Percentiles rank a stretch among this genome's conserved stretches.
Evolutionary conservation across 2,888 invertebrate genomes (phyloP).

Genomic region (Diaprepes abbreviatus): DNA sequence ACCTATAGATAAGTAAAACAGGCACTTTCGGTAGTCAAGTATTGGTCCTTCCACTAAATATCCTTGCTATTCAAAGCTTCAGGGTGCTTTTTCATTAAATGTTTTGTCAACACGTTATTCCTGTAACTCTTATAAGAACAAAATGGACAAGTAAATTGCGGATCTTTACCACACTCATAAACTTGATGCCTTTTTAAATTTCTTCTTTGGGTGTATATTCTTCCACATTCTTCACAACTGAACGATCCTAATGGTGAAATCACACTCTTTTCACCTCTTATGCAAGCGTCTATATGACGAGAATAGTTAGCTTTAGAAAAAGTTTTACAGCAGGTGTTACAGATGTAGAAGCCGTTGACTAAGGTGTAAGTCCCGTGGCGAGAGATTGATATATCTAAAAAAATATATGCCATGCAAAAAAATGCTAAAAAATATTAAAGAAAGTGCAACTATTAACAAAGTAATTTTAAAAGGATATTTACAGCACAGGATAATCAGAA

Average conservation of each 20-base stretch:
- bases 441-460: no score
- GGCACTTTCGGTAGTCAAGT: no score
- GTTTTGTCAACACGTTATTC: slow-evolving; percentile 11
- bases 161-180: slow-evolving; percentile 53
- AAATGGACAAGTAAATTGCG: slow-evolving; percentile 48
- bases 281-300: background rate
- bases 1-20: no score
- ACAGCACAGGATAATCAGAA: no score
- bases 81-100: slow-evolving; percentile 7
- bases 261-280: background rate
- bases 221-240: slow-evolving; percentile 48
- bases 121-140: slow-evolving; percentile 44
- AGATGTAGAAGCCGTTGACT: slow-evolving; percentile 5
- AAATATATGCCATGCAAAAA: background rate
- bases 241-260: background rate
- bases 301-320: slow-evolving; percentile 1
- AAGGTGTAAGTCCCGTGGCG: background rate
- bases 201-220: slow-evolving; percentile 49
- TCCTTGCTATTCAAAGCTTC: background rate
- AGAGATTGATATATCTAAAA: background rate
- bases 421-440: no score
- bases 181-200: slow-evolving; percentile 50
- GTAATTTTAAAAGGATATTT: no score
- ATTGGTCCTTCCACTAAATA: no score
- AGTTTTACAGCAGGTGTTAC: background rate